phyloP scores from a whole-genome alignment of 2,888 invertebrate species.

The Troides helena region DNA sequence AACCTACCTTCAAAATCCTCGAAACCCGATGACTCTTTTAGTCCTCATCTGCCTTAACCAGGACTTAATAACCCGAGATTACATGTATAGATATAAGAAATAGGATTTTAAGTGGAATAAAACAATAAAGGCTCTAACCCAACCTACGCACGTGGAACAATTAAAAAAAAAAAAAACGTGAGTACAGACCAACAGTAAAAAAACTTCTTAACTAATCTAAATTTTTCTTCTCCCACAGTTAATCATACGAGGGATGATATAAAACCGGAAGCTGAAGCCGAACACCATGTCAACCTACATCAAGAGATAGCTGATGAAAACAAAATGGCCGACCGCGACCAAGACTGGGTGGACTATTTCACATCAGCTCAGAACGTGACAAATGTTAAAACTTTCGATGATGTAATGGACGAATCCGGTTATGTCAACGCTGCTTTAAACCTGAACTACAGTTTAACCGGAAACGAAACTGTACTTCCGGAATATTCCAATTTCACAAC shows the following conservation, averaged over 20 bases:
- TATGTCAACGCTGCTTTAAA: conserved; percentile 22
- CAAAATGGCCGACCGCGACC: conserved; percentile 61
- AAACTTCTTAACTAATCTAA: too few relatives aligned
- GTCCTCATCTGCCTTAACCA: too few relatives aligned
- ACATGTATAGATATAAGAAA: too few relatives aligned
- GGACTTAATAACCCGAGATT: too few relatives aligned
- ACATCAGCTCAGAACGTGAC: conserved; percentile 39
- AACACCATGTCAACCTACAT: conserved; percentile 15
- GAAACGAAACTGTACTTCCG: conserved; percentile 48
- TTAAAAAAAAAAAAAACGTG: too few relatives aligned
- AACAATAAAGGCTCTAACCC: too few relatives aligned
- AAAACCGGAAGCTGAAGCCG: neutral
- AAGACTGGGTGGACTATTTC: conserved; percentile 59
- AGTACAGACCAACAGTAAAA: too few relatives aligned
- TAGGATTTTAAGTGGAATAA: too few relatives aligned
- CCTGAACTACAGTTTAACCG: conserved; percentile 50
- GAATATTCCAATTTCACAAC: conserved; percentile 62
- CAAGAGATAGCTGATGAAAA: conserved; percentile 43
- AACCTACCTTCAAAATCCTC: too few relatives aligned
- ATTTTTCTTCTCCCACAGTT: conserved; percentile 15
- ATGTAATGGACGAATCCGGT: conserved; percentile 30
- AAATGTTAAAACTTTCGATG: conserved; percentile 27
- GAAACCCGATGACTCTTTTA: too few relatives aligned
- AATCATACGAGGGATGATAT: neutral
- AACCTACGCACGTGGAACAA: too few relatives aligned